Conservation (phyloP, 2,113 vertebrate genomes). For the Anarrhichthys ocellatus region DNA sequence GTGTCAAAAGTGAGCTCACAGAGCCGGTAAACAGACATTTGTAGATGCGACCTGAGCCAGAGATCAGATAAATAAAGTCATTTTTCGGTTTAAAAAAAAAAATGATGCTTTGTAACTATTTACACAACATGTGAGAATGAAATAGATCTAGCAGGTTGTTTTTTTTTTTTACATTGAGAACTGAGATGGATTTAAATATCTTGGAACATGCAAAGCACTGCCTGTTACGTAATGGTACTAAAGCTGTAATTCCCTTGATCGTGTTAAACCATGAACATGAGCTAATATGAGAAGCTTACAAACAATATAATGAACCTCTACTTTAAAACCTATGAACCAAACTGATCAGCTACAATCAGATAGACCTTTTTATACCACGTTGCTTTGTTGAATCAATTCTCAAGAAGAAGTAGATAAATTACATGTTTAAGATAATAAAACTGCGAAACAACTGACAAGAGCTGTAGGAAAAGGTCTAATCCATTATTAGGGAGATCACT, state of each 20-base stretch:
- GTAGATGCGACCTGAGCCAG: conserved; percentile 94
- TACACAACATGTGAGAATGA: background rate
- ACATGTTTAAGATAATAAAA: background rate
- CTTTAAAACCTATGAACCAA: background rate
- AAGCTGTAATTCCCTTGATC: conserved; percentile 30
- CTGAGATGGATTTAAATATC: conserved; percentile 18
- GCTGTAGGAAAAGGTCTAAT: background rate
- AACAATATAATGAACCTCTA: background rate
- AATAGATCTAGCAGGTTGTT: background rate
- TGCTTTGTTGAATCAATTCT: background rate
- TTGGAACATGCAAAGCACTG: background rate
- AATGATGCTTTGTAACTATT: background rate
- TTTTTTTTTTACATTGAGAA: background rate
- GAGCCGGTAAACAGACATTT: conserved; percentile 99
- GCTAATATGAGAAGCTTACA: conserved; percentile 8
- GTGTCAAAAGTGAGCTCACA: conserved; percentile 98
- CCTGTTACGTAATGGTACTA: conserved; percentile 15
- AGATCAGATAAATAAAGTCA: background rate
- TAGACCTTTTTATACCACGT: background rate
- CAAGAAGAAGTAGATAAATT: background rate
- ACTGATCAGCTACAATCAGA: background rate
- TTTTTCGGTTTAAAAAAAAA: background rate
- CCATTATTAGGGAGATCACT: background rate
- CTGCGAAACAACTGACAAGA: background rate
- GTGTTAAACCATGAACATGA: conserved; percentile 23